These are phyloP conservation scores for Parthenolecanium corni DNA, from an alignment of 2,888 invertebrate genomes.

Conservation along the genomic window DNA sequence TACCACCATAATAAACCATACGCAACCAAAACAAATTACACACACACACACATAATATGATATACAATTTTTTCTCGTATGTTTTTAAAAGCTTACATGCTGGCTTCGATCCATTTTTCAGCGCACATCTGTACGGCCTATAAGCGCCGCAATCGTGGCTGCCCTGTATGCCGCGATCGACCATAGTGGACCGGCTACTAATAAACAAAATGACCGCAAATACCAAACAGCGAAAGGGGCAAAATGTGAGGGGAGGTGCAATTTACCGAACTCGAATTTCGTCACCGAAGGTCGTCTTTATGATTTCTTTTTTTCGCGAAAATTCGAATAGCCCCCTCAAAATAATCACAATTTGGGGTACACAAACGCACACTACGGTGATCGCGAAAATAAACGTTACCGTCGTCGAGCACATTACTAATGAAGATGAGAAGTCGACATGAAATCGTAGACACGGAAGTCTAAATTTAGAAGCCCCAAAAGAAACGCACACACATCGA, in stretches of 20 bases:
- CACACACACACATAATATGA: not conserved
- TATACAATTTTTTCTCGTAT: not conserved
- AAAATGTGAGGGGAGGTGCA: no score
- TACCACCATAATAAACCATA: not conserved
- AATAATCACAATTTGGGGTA: no score
- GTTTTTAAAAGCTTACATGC: conserved; percentile 59
- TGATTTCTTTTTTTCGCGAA: not conserved
- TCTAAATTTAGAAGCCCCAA: conserved; percentile 21
- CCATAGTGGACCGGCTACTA: not conserved
- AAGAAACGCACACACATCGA: no score
- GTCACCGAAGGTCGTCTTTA: not conserved
- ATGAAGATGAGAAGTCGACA: not conserved
- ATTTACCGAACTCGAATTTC: no score
- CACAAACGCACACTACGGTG: not conserved
- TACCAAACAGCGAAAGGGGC: no score
- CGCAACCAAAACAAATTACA: not conserved
- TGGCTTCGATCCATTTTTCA: conserved; percentile 69
- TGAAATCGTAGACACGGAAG: conserved; percentile 22
- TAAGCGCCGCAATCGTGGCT: conserved; percentile 48
- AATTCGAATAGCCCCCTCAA: not conserved
- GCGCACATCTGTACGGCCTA: conserved; percentile 72
- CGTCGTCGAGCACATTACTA: not conserved
- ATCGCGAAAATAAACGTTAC: not conserved
- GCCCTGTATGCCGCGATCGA: conserved; percentile 14
- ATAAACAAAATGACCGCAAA: not conserved